Evolutionary conservation across 2,113 vertebrate genomes (phyloP), one percentile per base, ranked within the genome.

Genomic region (Eurystomus gularis): DNA sequence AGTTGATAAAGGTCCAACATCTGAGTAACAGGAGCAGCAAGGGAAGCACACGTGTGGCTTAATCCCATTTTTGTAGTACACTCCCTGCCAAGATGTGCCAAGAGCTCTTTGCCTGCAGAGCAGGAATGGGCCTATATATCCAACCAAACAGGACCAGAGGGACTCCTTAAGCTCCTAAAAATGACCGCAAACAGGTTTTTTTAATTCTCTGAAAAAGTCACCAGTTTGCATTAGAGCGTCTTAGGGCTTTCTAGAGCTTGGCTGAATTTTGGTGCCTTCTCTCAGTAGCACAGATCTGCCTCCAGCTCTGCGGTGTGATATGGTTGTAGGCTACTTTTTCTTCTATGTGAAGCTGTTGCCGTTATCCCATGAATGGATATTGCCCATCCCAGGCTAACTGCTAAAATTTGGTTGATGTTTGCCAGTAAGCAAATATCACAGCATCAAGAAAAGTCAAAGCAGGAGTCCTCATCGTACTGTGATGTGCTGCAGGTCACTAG

Each of bases 191-290:
- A 35, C 20, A 8, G 37, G 18, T 44, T 48, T 79, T 91, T 70
- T 58, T 20, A 79, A 58, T 90, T 81, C 64, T 76, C 64, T 64
- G 61, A 88, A 93, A 94, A 84, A 61, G 72, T 94, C 76, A 91
- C 57, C 65, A 39, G 62, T 88, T 82, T 77, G 48, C 28, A n/a
- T 70, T 90, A 75, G 37, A 88, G 13, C 69, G 23, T 93, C 33
- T 64, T 28, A 13, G 69, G 16, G n/a, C 66, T 93, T 82, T 82
- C 80, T 71, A 44, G 76, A 68, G 23, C 57, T 76, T 72, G 25
- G 40, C 54, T 65, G 70, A 28, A 33, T 79, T 83, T 79, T 82
- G 70, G 52, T 76, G 31, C 52, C 25, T 84, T 79, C 49, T 70
- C 24, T 75, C 28, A 49, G 57, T 11, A 31, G 25, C n/a, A 65